Percentiles rank a stretch among this genome's conserved stretches.
phyloP scores from a whole-genome alignment of 2,888 invertebrate species.

The Patella caerulea region DNA sequence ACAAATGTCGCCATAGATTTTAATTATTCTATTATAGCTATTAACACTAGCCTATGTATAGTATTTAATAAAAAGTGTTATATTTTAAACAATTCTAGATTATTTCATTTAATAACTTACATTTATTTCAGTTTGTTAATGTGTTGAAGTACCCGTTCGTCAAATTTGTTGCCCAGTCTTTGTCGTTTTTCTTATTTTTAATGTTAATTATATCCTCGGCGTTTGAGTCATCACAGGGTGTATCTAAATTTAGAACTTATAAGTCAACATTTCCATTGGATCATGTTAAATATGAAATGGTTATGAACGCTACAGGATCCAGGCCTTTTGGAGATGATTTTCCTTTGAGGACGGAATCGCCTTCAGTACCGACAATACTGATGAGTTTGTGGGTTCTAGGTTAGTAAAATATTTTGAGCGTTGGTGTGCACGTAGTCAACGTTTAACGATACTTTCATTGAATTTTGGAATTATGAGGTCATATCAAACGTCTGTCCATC shows the following conservation, averaged over 20 bases:
- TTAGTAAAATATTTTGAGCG: slow-evolving; percentile 32
- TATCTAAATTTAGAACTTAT: slow-evolving; percentile 40
- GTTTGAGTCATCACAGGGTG: slow-evolving; percentile 46
- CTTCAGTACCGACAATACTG: slow-evolving; percentile 52
- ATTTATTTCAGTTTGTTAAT: slow-evolving; percentile 48
- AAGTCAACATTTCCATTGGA: slow-evolving; percentile 33
- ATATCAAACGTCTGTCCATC: no score
- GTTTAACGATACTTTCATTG: no score
- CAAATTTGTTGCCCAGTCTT: slow-evolving; percentile 66
- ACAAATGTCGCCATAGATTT: no score
- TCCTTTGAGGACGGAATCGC: slow-evolving; percentile 48
- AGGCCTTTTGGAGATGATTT: slow-evolving; percentile 49
- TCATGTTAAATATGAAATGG: slow-evolving; percentile 27
- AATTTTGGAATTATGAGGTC: no score
- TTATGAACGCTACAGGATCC: slow-evolving; percentile 21
- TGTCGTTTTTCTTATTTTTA: slow-evolving; percentile 65
- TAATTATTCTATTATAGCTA: no score
- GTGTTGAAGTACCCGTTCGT: slow-evolving; percentile 65
- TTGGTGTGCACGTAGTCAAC: not conserved
- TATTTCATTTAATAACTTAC: no score
- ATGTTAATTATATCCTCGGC: slow-evolving; percentile 60
- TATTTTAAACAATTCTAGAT: no score
- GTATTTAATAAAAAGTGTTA: no score
- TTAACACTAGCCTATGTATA: no score
- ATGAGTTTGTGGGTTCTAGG: slow-evolving; percentile 60